phyloP scores from a whole-genome alignment of 2,797 vertebrate genomes.

The Cyclopterus lumpus region DNA sequence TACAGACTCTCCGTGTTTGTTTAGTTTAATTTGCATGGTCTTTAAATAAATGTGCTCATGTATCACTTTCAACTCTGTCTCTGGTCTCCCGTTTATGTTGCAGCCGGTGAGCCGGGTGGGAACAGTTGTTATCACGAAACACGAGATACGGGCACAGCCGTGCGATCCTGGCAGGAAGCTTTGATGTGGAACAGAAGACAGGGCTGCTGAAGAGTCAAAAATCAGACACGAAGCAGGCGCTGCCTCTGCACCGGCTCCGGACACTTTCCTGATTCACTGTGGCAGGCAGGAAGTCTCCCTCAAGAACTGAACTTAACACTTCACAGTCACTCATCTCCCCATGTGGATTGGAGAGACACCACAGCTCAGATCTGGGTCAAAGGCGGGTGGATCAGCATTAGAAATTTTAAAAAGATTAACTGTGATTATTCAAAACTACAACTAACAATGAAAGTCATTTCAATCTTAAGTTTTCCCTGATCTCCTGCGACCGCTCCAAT shows the following conservation, averaged over 20 bases:
- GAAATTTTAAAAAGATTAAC: constrained; percentile 12
- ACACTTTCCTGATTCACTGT: constrained; percentile 46
- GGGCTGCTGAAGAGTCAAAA: constrained; percentile 40
- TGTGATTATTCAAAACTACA: constrained; percentile 36
- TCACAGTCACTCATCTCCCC: constrained; percentile 61
- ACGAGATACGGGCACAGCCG: constrained; percentile 25
- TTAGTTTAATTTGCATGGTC: not conserved
- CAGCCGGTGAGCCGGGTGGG: not conserved
- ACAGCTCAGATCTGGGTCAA: constrained; percentile 60
- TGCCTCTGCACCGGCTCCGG: constrained; percentile 44
- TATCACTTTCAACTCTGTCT: not conserved
- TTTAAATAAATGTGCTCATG: not conserved
- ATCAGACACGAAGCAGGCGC: constrained; percentile 67
- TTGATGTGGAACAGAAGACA: constrained; percentile 33
- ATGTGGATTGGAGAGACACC: constrained; percentile 43
- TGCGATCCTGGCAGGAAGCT: constrained; percentile 15
- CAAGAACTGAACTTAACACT: constrained; percentile 55
- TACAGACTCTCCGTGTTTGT: not conserved
- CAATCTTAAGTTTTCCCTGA: constrained; percentile 4
- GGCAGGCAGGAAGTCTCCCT: constrained; percentile 68
- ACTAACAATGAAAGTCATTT: constrained; percentile 23
- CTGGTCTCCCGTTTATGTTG: not conserved
- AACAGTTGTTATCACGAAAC: constrained; percentile 47
- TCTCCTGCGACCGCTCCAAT: constrained; percentile 11
- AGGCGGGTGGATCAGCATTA: constrained; percentile 34